Evolutionary conservation across 1,140 invertebrate species (phyloP).

Genomic region (Mizuhopecten yessoensis): DNA sequence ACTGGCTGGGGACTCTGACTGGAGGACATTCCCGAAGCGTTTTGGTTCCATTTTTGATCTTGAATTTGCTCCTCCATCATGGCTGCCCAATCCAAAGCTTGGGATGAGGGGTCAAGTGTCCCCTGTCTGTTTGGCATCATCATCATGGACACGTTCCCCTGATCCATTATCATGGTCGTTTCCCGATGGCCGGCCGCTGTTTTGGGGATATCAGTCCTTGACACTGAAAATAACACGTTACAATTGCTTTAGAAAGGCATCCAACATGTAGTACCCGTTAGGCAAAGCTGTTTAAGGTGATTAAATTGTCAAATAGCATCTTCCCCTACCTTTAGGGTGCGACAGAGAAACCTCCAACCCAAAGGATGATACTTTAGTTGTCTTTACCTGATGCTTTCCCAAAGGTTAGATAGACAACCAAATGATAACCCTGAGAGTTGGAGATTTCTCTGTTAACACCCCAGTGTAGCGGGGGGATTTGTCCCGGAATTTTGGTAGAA

Average conservation of each 20-base stretch:
- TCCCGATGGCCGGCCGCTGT: background rate
- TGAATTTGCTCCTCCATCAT: constrained; percentile 30
- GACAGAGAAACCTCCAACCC: too few species aligned
- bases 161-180: background rate
- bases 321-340: too few species aligned
- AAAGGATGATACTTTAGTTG: too few species aligned
- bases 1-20: background rate
- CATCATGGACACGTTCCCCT: background rate
- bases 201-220: background rate
- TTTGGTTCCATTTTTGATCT: background rate
- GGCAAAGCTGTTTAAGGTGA: too few species aligned
- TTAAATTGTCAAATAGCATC: too few species aligned
- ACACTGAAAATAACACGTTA: constrained; percentile 35
- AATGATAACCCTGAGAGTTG: too few species aligned
- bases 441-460: too few species aligned
- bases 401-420: too few species aligned
- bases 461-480: too few species aligned
- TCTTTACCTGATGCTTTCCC: too few species aligned
- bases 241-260: constrained; percentile 20
- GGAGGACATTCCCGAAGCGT: background rate
- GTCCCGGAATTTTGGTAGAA: too few species aligned
- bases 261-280: background rate
- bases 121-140: constrained; percentile 9
- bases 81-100: constrained; percentile 23
- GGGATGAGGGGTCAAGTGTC: background rate